phyloP scores from a whole-genome alignment of 2,113 vertebrate genomes.

The Limanda limanda region DNA sequence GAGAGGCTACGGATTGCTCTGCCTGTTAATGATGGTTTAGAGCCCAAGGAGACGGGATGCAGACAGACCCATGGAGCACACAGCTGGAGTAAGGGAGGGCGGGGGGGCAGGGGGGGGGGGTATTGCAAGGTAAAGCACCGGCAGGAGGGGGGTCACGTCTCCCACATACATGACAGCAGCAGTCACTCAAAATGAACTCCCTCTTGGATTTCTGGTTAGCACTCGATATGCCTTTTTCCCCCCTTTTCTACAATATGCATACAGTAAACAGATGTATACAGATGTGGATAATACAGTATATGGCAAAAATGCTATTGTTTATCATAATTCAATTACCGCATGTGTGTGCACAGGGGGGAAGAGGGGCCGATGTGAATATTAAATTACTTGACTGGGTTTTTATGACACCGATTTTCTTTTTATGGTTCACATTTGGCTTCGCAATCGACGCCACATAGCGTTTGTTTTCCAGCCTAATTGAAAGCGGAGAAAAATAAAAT shows the following conservation, averaged over 20 bases:
- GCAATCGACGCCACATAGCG: neutral
- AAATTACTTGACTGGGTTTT: conserved; percentile 18
- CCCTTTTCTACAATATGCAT: neutral
- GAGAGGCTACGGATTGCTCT: conserved; percentile 27
- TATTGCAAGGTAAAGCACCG: conserved; percentile 38
- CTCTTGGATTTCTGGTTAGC: conserved; percentile 34
- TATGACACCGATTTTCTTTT: conserved; percentile 9
- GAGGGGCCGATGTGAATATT: conserved; percentile 16
- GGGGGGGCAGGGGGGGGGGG: neutral
- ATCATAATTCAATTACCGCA: conserved; percentile 3
- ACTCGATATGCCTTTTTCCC: neutral
- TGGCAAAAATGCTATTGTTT: conserved; percentile 6
- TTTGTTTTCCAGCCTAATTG: neutral
- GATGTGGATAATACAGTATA: conserved; percentile 2
- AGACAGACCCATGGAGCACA: conserved; percentile 42
- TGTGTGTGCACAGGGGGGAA: neutral
- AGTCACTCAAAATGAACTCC: conserved; percentile 40
- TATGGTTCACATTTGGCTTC: conserved; percentile 7
- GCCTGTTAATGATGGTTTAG: conserved; percentile 60
- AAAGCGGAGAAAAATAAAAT: neutral
- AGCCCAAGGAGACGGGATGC: conserved; percentile 54
- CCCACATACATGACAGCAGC: conserved; percentile 41
- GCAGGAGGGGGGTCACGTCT: conserved; percentile 31
- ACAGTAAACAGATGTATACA: neutral
- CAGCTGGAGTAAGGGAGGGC: conserved; percentile 43